Evolutionary conservation across 92 coral and sea anemone species (phyloP).

Genomic region (Heteractis magnifica): DNA sequence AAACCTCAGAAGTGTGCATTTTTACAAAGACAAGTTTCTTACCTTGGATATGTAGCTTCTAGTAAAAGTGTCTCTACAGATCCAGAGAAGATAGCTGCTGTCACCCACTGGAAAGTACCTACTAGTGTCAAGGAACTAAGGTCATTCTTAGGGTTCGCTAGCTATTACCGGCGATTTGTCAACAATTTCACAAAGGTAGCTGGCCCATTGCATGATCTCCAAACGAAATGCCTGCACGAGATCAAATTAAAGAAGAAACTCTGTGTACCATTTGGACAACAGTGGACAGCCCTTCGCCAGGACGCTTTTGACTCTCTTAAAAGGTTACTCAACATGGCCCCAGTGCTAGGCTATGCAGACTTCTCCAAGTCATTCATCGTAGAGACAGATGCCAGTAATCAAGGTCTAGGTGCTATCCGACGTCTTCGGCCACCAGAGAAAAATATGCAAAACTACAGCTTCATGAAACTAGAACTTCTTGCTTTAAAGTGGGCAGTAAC

Average conservation of each 20-base stretch:
- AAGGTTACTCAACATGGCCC: conserved; percentile 16
- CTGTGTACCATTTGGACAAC: conserved; percentile 9
- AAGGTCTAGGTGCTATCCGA: not conserved
- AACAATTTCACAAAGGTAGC: conserved; percentile 48
- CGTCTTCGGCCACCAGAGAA: conserved; percentile 49
- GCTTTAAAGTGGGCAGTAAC: too few species aligned
- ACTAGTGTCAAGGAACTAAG: conserved; percentile 35
- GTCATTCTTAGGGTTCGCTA: conserved; percentile 54
- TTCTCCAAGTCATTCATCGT: conserved; percentile 36
- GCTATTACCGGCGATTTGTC: conserved; percentile 45
- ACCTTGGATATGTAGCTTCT: conserved; percentile 40
- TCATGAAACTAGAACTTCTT: conserved; percentile 55
- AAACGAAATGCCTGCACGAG: conserved; percentile 42
- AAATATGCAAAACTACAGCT: conserved; percentile 62
- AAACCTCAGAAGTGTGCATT: conserved; percentile 42
- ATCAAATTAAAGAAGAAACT: conserved; percentile 28
- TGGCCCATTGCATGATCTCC: conserved; percentile 53
- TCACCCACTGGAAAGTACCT: conserved; percentile 32
- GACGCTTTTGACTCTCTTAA: conserved; percentile 26
- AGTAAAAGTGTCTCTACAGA: conserved; percentile 37
- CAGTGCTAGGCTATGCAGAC: conserved; percentile 31
- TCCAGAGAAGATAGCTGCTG: conserved; percentile 37
- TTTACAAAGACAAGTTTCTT: conserved; percentile 24
- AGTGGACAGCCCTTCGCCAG: conserved; percentile 40
- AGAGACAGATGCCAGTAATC: conserved; percentile 43